Evolutionary conservation across 2,797 vertebrate genomes (phyloP), one percentile per base, ranked within the genome.

Genomic region (Chiropotes sagulatus): DNA sequence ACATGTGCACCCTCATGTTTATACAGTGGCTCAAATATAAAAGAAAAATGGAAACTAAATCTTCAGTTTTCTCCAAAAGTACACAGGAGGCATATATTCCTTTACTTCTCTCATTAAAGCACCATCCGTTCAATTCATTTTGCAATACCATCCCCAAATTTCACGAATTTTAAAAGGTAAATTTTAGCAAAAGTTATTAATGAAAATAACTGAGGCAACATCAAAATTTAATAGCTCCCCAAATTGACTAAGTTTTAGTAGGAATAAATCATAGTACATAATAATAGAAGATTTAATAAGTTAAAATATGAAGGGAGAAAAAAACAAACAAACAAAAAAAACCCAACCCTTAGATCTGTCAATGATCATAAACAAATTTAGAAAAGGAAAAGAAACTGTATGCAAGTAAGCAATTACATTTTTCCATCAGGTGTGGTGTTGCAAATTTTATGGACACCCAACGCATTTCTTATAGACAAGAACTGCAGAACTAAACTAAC

Each of bases 401-500:
- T 94, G 88, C 92, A 98, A 96, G 90, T 26, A 96, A 96, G 93
- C 94, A 96, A 86, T 61, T 54, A 57, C 7, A 61, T 54, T 83
- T 75, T 64, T 81, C 88, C 85, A 84, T 98, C 98, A 98, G 98
- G 98, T 98, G 98, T 98, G 99, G 99, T 99, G 99, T 98, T 99
- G 98, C 98, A 99, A 98, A 99, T 98, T 96, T 98, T 95, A 99
- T 94, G 98, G 98, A 98, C 98, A 98, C 98, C 98, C 98, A 98
- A 98, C 97, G 98, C 98, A 99, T 98, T 98, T 98, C 98, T 99
- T 98, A 99, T 88, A 98, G 98, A 99, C 98, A 99, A 99, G 98
- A 99, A 99, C 99, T 99, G 98, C 99, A 99, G 99, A 99, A 99
- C 99, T 99, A 99, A 99, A 99, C 99, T 99, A 99, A 99, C 99